Percentiles rank a stretch among this genome's conserved stretches.
These are phyloP conservation scores for Drosophila erecta DNA, from an alignment of 1,140 invertebrate genomes.

Conservation along the genomic window DNA sequence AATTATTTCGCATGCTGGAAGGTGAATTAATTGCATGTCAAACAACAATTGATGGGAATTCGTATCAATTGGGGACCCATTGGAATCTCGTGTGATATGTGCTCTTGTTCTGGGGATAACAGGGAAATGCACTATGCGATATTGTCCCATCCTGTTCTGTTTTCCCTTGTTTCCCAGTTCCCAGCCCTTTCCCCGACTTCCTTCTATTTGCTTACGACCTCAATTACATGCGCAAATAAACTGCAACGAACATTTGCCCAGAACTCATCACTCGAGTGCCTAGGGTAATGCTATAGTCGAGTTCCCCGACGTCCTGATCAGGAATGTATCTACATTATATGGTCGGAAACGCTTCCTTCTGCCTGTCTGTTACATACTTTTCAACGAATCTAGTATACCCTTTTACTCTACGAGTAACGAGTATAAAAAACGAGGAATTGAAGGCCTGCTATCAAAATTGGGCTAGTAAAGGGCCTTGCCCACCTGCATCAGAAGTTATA, in stretches of 20 bases:
- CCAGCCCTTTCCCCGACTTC: constrained; percentile 10
- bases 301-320: no score
- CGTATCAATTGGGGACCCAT: constrained; percentile 31
- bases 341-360: no score
- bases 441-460: no score
- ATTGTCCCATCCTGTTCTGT: neutral
- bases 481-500: constrained; percentile 18
- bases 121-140: constrained; percentile 8
- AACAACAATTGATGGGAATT: constrained; percentile 64
- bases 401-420: no score
- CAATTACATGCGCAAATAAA: constrained; percentile 80
- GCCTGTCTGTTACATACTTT: no score
- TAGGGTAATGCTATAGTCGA: no score
- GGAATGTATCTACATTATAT: no score
- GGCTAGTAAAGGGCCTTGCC: neutral
- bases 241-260: constrained; percentile 77
- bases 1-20: constrained; percentile 23
- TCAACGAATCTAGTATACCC: no score
- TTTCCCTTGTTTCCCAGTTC: neutral
- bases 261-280: constrained; percentile 55
- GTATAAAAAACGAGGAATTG: no score
- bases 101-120: constrained; percentile 10
- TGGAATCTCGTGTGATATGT: constrained; percentile 14
- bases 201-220: constrained; percentile 61
- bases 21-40: constrained; percentile 70